phyloP scores from a whole-genome alignment of 2,888 invertebrate genomes.

The Caenorhabditis panamensis region DNA sequence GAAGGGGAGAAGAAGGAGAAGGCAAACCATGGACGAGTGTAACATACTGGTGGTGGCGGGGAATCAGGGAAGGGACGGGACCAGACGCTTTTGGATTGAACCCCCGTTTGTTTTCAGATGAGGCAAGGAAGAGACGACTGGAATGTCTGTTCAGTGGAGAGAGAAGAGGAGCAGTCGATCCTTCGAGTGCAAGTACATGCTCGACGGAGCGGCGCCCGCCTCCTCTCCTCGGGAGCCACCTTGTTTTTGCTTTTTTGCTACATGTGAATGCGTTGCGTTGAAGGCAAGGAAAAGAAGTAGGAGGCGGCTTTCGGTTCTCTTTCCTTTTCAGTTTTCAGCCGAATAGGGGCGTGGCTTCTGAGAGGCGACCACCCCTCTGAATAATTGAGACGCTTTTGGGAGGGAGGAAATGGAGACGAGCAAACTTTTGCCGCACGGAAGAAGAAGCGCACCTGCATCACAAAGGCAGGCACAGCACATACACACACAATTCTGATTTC shows the following conservation, averaged over 20 bases:
- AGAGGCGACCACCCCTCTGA: conserved; percentile 40
- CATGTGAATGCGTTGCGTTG: conserved; percentile 10
- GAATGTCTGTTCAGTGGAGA: no score
- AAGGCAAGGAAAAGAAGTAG: conserved; percentile 8
- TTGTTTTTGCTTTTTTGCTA: conserved; percentile 31
- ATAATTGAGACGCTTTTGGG: conserved; percentile 49
- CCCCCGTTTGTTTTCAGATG: neutral
- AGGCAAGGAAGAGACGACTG: neutral
- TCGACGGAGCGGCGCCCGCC: neutral
- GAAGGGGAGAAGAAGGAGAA: conserved; percentile 24
- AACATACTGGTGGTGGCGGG: conserved; percentile 14
- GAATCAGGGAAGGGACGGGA: no score
- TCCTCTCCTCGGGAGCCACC: neutral
- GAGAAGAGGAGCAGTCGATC: neutral
- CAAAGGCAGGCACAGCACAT: neutral
- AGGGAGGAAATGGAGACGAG: conserved; percentile 5
- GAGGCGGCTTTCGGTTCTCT: conserved; percentile 6
- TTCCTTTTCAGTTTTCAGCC: conserved; percentile 10
- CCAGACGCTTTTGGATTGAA: conserved; percentile 20
- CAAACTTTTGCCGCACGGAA: conserved; percentile 16
- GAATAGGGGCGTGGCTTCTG: conserved; percentile 9
- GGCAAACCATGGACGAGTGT: conserved; percentile 46
- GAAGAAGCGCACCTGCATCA: conserved; percentile 24
- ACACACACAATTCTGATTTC: conserved; percentile 23
- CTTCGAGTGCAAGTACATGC: conserved; percentile 20